Base-by-base conservation (phyloP, 2,888 invertebrate genomes). In the Petrolisthes manimaculis region DNA sequence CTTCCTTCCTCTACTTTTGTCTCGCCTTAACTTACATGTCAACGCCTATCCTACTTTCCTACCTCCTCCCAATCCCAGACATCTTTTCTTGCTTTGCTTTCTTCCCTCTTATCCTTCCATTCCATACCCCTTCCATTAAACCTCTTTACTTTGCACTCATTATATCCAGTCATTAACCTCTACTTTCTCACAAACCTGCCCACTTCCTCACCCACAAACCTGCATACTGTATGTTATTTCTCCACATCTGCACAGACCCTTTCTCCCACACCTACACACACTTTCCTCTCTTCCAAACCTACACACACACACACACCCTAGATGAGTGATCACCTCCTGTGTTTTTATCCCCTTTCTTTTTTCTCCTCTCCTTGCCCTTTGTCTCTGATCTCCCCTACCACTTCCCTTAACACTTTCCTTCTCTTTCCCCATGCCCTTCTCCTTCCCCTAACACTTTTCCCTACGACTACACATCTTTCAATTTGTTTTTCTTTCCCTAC, bases 221-320 rank as follows among this genome's bases (percentile, higher is more conserved):
- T 21, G 18, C 6, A n/a, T 21, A n/a, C 78, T 24, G 12, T 21
- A n/a, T 54, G n/a, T 24, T 18, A n/a, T 24, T n/a, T 24, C n/a
- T 53, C 71, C n/a, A 8, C 51, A 61, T 61, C 18, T 18, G 18
- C 61, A 14, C 61, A 61, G 12, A 0, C 61, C 51, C 37, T 14
- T 14, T 37, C 51, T 51, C 37, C 77, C 77, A 14, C 77, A 14
- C 21, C 79, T 54, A 37, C 77, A 37, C 77, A 37, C 77, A 37
- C 77, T 77, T 51, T 77, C 37, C 77, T 77, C 77, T 77, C 77
- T 74, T 4, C 24, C 21, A 18, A 8, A 37, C 77, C 77, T 37
- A 24, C 61, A 14, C 80, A 37, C 14, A 55, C 24, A 61, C 53
- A 56, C 80, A n/a, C 56, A 55, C 55, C 80, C 54, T 0, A n/a